phyloP scores from a whole-genome alignment of 2,797 vertebrate species.

The Leptodactylus fallax region DNA sequence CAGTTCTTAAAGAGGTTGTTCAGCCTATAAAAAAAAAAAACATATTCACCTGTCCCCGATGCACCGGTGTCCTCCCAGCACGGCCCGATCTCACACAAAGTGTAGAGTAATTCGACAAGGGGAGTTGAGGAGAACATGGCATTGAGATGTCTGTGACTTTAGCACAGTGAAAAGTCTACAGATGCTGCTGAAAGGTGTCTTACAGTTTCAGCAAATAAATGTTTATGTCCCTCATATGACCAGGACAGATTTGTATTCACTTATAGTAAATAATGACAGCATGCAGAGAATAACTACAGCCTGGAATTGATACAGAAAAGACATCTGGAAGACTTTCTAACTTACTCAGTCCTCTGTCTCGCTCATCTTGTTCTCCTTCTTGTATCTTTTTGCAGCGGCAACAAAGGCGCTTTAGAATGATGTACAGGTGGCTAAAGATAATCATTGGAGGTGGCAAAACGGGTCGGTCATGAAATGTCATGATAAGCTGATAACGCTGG shows the following conservation, averaged over 20 bases:
- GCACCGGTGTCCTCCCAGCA: too few species aligned
- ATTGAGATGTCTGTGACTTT: too few species aligned
- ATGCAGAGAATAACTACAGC: neutral
- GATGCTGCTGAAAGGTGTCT: too few species aligned
- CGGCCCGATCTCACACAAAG: too few species aligned
- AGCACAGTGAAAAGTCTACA: too few species aligned
- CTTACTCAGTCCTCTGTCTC: conserved; percentile 93
- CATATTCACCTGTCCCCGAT: too few species aligned
- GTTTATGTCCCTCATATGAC: neutral
- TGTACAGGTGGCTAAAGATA: conserved; percentile 94
- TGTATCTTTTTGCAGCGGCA: conserved; percentile 80
- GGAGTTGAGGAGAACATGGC: too few species aligned
- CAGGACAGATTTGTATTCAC: neutral
- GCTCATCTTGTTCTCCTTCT: conserved; percentile 91
- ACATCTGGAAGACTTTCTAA: conserved; percentile 35
- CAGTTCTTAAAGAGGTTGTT: too few species aligned
- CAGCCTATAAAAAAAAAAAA: too few species aligned
- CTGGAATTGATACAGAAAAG: too few species aligned
- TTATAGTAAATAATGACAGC: neutral
- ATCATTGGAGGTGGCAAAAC: conserved; percentile 98
- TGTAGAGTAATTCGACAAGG: too few species aligned
- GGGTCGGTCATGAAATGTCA: conserved; percentile 97
- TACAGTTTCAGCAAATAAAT: too few species aligned
- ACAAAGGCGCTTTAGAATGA: conserved; percentile 85
- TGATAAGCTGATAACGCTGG: conserved; percentile 97